Conservation (phyloP, 2,888 invertebrate genomes). For the Oligia latruncula region DNA sequence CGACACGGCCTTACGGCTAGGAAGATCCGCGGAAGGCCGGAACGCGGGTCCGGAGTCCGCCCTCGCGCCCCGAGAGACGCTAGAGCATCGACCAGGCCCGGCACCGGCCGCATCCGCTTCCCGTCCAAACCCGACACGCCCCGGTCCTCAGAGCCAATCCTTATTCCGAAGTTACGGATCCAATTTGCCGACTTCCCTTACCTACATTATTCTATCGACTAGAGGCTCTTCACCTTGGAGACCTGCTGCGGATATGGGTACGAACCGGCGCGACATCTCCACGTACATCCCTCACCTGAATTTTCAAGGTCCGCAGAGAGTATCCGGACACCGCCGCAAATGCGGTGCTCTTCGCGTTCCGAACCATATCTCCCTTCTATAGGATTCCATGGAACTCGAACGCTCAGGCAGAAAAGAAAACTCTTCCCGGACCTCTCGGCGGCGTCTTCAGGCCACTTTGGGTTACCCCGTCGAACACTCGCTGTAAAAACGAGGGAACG, state of each 20-base stretch:
- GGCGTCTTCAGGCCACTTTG: slow-evolving; percentile 74
- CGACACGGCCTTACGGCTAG: slow-evolving; percentile 64
- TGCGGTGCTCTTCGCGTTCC: slow-evolving; percentile 80
- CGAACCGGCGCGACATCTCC: slow-evolving; percentile 84
- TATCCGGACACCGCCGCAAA: slow-evolving; percentile 75
- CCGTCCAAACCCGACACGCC: slow-evolving; percentile 26
- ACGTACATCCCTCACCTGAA: slow-evolving; percentile 78
- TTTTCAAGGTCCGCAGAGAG: slow-evolving; percentile 80
- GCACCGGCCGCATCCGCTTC: slow-evolving; percentile 7
- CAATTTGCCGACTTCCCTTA: slow-evolving; percentile 93
- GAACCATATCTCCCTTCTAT: slow-evolving; percentile 88
- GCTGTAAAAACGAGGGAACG: slow-evolving; percentile 76
- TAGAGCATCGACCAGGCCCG: neutral
- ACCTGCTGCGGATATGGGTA: slow-evolving; percentile 94
- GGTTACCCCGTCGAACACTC: slow-evolving; percentile 79
- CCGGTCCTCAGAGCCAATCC: slow-evolving; percentile 91
- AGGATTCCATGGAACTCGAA: slow-evolving; percentile 87
- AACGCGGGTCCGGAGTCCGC: too few relatives aligned
- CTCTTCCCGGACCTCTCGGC: slow-evolving; percentile 92
- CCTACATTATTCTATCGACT: too few relatives aligned
- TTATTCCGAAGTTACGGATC: slow-evolving; percentile 92
- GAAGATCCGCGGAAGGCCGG: slow-evolving; percentile 70
- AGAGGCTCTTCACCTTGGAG: slow-evolving; percentile 86
- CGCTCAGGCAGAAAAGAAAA: slow-evolving; percentile 73
- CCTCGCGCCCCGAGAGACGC: too few relatives aligned